Percentiles rank a stretch among this genome's conserved stretches.
Conservation (phyloP, 2,113 vertebrate genomes). For the Pyrgilauda ruficollis region DNA sequence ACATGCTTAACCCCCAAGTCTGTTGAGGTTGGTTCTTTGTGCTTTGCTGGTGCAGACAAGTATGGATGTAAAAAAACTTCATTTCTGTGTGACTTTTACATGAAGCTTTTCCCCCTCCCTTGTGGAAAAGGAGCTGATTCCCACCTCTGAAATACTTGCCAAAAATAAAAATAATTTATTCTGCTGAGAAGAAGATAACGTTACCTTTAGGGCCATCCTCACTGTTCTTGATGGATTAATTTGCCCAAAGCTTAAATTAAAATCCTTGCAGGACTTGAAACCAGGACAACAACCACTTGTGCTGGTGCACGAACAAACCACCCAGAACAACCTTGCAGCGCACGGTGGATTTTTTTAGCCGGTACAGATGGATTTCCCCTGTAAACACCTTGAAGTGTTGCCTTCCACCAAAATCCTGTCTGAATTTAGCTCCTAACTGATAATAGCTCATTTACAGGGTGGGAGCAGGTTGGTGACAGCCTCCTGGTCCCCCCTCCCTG, state of each 20-base stretch:
- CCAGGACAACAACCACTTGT: neutral
- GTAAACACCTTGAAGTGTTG: conserved; percentile 29
- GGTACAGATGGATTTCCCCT: conserved; percentile 1
- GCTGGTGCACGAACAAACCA: neutral
- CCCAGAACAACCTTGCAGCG: neutral
- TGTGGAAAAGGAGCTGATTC: neutral
- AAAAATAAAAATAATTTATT: neutral
- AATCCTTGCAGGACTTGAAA: neutral
- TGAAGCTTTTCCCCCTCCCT: neutral
- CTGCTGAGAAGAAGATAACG: neutral
- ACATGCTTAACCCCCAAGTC: neutral
- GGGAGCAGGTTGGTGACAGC: conserved; percentile 25
- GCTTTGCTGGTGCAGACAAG: neutral
- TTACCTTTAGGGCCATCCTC: neutral
- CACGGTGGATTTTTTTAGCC: neutral
- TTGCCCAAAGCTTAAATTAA: neutral
- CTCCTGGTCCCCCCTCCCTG: neutral
- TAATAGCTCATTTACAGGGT: conserved; percentile 39
- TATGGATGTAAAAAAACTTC: neutral
- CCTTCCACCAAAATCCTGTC: conserved; percentile 30
- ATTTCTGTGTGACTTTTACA: neutral
- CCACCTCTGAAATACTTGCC: neutral
- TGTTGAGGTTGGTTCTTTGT: neutral
- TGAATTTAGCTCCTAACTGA: conserved; percentile 50
- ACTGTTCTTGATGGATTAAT: neutral